These are phyloP conservation scores for Danio jaintianensis DNA, from an alignment of 2,797 vertebrate species.

Conservation along the genomic window DNA sequence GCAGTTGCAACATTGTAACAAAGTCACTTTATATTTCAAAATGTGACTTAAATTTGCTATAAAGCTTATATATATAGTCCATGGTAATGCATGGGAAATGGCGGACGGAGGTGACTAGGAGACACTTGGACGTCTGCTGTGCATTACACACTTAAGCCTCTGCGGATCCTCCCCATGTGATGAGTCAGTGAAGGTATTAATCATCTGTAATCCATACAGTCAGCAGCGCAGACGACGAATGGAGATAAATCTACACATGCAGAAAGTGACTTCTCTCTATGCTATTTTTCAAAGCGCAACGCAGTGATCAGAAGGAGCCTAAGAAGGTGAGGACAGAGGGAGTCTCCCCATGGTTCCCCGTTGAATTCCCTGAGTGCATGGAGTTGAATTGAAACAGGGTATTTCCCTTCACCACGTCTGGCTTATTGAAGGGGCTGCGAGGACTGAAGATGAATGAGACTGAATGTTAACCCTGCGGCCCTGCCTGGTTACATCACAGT, in stretches of 20 bases:
- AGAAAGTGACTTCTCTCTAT: constrained; percentile 26
- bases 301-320: constrained; percentile 15
- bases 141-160: constrained; percentile 53
- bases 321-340: constrained; percentile 44
- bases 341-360: constrained; percentile 39
- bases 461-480: constrained; percentile 70
- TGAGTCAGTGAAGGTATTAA: constrained; percentile 59
- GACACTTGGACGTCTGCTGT: constrained; percentile 51
- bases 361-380: constrained; percentile 32
- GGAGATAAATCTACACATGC: constrained; percentile 31
- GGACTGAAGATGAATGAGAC: constrained; percentile 73
- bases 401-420: constrained; percentile 61
- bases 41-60: neutral
- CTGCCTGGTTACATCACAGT: constrained; percentile 65
- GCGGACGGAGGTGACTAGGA: constrained; percentile 36
- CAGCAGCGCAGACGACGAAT: constrained; percentile 35
- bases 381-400: constrained; percentile 46
- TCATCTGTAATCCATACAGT: constrained; percentile 57
- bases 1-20: neutral
- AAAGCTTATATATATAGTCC: neutral
- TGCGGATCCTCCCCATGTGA: constrained; percentile 50
- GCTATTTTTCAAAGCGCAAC: constrained; percentile 30
- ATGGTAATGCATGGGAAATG: constrained; percentile 46
- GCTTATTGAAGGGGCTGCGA: constrained; percentile 67
- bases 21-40: neutral